phyloP scores from a whole-genome alignment of 2,888 invertebrate genomes.

The Cheiracanthium punctorium region DNA sequence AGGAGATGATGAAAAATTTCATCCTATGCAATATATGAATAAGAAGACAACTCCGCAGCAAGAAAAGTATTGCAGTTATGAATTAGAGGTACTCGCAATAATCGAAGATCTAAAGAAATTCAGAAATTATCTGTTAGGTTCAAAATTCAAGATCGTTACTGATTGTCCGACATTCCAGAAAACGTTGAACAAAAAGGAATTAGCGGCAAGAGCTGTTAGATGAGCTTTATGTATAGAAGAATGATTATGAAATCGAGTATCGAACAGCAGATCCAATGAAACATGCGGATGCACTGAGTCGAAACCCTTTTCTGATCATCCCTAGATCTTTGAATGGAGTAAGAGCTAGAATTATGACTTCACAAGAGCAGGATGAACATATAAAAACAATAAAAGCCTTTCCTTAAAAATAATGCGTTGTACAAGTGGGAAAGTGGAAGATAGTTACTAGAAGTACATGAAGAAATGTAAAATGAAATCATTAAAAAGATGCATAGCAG shows the following conservation, averaged over 20 bases:
- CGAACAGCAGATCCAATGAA: constrained; percentile 1
- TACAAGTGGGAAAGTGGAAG: too few species aligned
- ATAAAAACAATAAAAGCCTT: too few species aligned
- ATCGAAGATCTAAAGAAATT: constrained; percentile 39
- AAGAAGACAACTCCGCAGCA: neutral
- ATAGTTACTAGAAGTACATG: too few species aligned
- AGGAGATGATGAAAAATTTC: neutral
- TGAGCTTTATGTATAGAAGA: constrained; percentile 23
- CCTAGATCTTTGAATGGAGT: too few species aligned
- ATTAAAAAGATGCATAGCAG: too few species aligned
- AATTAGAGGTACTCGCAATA: constrained; percentile 21
- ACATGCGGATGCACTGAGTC: too few species aligned
- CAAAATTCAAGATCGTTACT: constrained; percentile 21
- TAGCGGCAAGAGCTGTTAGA: constrained; percentile 12
- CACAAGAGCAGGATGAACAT: too few species aligned
- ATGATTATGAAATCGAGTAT: constrained; percentile 15
- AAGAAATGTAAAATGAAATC: too few species aligned
- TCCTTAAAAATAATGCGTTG: too few species aligned
- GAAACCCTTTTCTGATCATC: too few species aligned
- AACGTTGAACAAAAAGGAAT: constrained; percentile 1
- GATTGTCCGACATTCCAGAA: constrained; percentile 12
- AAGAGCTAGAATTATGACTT: too few species aligned
- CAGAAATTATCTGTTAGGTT: constrained; percentile 9
- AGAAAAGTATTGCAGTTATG: constrained; percentile 38
- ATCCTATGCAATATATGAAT: constrained; percentile 21